Evolutionary conservation across 2,797 vertebrate species (phyloP), one percentile per base, ranked within the genome.

Genomic region (Arnoldichthys spilopterus): DNA sequence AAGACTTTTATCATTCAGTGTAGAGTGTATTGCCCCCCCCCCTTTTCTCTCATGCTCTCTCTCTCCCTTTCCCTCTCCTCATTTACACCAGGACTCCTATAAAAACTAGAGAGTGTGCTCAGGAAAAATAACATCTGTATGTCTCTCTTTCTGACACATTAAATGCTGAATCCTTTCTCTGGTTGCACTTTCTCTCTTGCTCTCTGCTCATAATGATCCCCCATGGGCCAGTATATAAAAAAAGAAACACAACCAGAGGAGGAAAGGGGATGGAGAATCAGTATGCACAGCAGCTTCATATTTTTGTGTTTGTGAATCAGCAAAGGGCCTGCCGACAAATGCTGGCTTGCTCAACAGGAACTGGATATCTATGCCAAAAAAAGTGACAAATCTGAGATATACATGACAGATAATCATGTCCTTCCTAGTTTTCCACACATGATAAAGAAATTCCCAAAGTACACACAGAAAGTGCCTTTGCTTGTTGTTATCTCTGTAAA

Each of bases 311-410:
- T 77, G 51, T 30, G 63, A 81, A 74, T 82, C 79, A 72, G 72
- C 20, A 73, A 82, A 83, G 72, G 84, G 62, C 82, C 85, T 62
- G 82, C 88, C 86, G 85, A 81, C 78, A 70, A 78, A 80, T 32
- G 82, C 79, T 84, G 77, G 74, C 32, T 59, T 28, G 82, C 58
- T 72, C 37, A 30, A 43, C 73, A 77, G 78, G 74, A 78, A 51
- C 70, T 74, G 79, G 67, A 34, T 85, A 88, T 8, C 43, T 49
- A 20, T 59, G 56, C 30, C 82, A 87, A 77, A 66, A n/a, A 80
- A 86, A 71, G 59, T 86, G 84, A 78, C 76, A 62, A 66, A 84
- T 85, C 74, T 62, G 6, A 61, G 53, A 63, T 76, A 24, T 51
- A 28, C 45, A 76, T 64, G 20, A 78, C 54, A 58, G 15, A 61